A percentile compares a stretch with the other conserved stretches of the same genome.
phyloP scores from a whole-genome alignment of 2,797 vertebrate species.

The Sebastes nivosus region DNA sequence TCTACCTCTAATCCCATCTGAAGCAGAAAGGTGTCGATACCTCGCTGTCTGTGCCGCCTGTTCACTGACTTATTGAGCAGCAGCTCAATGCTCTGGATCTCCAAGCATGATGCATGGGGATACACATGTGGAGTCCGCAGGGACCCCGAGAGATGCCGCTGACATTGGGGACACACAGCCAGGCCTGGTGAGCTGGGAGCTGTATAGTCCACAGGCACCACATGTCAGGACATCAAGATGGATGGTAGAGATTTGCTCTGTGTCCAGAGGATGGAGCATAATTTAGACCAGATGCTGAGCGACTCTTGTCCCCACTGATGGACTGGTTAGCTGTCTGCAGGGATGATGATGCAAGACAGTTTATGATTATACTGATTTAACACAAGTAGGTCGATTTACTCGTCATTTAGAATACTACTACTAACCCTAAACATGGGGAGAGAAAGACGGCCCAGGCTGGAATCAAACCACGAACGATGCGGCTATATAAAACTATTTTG shows the following conservation, averaged over 20 bases:
- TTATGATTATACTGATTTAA: constrained; percentile 14
- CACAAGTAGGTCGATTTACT: not conserved
- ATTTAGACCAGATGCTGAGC: constrained; percentile 67
- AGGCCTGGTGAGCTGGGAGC: constrained; percentile 3
- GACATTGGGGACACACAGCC: constrained; percentile 30
- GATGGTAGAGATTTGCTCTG: constrained; percentile 50
- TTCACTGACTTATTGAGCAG: constrained; percentile 57
- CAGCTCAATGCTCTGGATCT: constrained; percentile 53
- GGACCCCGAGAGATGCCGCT: constrained; percentile 32
- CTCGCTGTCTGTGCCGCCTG: constrained; percentile 14
- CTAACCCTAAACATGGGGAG: not conserved
- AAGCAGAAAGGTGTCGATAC: constrained; percentile 55
- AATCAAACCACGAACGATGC: not conserved
- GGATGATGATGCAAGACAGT: not conserved
- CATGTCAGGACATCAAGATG: constrained; percentile 59
- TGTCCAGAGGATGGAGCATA: constrained; percentile 44
- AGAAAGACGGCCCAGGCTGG: not conserved
- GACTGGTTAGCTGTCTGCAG: constrained; percentile 35
- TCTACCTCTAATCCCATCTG: constrained; percentile 42
- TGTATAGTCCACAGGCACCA: constrained; percentile 11
- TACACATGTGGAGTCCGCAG: constrained; percentile 9
- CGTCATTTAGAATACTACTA: not conserved
- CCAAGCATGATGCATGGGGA: constrained; percentile 47
- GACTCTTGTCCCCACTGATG: constrained; percentile 36
- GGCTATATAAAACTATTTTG: not conserved